Evolutionary conservation across 2,888 invertebrate species (phyloP).

Genomic region (Phanerotoma sp.): DNA sequence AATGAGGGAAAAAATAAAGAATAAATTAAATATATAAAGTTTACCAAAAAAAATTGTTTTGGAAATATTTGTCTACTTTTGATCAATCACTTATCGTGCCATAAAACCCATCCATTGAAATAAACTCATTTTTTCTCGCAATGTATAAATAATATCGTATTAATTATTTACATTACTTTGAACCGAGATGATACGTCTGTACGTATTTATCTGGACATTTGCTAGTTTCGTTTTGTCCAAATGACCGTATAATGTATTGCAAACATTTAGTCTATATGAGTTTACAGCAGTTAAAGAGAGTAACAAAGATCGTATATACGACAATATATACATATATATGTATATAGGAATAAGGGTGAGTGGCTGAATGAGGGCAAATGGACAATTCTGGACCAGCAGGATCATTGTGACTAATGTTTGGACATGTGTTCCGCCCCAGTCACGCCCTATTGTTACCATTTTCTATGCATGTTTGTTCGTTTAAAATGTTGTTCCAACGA

Average conservation of each 20-base stretch:
- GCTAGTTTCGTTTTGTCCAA: slow-evolving; percentile 34
- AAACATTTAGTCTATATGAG: slow-evolving; percentile 45
- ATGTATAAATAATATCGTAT: too few species aligned
- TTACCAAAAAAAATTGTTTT: too few species aligned
- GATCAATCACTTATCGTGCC: too few species aligned
- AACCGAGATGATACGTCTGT: too few species aligned
- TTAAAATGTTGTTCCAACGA: slow-evolving; percentile 53
- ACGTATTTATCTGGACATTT: slow-evolving; percentile 44
- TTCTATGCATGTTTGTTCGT: slow-evolving; percentile 53
- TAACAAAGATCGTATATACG: slow-evolving; percentile 12
- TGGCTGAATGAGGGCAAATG: slow-evolving; percentile 31
- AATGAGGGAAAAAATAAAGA: too few species aligned
- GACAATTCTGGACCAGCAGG: slow-evolving; percentile 46
- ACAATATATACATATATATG: too few species aligned
- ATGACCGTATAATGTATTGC: slow-evolving; percentile 54
- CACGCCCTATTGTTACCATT: slow-evolving; percentile 56
- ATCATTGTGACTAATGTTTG: slow-evolving; percentile 56
- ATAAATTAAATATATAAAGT: too few species aligned
- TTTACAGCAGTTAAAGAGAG: slow-evolving; percentile 6
- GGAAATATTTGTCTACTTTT: too few species aligned
- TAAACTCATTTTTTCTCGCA: too few species aligned
- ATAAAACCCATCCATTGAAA: too few species aligned
- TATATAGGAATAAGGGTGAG: slow-evolving; percentile 14
- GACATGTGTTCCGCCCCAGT: slow-evolving; percentile 58
- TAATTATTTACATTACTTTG: too few species aligned